Percentiles rank a stretch among this genome's conserved stretches.
Conservation (phyloP, 2,113 vertebrate genomes). For the Cacatua alba region DNA sequence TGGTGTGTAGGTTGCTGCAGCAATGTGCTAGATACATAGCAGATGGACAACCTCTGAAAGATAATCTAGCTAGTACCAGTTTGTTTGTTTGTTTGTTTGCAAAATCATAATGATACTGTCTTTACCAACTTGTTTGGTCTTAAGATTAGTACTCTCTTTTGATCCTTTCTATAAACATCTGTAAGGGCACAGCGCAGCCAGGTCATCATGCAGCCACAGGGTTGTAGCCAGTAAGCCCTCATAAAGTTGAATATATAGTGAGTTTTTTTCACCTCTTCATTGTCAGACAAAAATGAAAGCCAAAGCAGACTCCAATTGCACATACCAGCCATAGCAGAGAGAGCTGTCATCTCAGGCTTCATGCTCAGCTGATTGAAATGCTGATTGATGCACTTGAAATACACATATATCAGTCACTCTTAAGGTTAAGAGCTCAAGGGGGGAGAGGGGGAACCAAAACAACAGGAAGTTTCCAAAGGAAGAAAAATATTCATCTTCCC, state of each 20-base stretch:
- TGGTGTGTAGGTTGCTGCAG: not conserved
- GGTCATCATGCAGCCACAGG: not conserved
- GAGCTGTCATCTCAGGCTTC: not conserved
- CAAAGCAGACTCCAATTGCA: not conserved
- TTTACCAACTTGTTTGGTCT: not conserved
- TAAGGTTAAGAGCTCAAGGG: not conserved
- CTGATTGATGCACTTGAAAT: not conserved
- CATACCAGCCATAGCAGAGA: not conserved
- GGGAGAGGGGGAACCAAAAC: not conserved
- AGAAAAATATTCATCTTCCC: not conserved
- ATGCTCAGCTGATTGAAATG: not conserved
- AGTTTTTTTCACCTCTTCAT: not conserved
- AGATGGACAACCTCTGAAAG: not conserved
- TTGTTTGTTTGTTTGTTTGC: not conserved
- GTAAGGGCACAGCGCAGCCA: not conserved
- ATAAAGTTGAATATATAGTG: not conserved
- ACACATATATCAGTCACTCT: not conserved
- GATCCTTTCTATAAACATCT: not conserved
- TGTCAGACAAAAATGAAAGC: not conserved
- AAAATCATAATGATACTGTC: not conserved
- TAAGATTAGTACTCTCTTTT: not conserved
- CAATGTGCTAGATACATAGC: fast-evolving
- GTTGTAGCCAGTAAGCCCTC: not conserved
- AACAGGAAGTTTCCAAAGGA: not conserved
- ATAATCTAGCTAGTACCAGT: not conserved